phyloP scores from a whole-genome alignment of 2,888 invertebrate species.

The Pterostichus madidus region DNA sequence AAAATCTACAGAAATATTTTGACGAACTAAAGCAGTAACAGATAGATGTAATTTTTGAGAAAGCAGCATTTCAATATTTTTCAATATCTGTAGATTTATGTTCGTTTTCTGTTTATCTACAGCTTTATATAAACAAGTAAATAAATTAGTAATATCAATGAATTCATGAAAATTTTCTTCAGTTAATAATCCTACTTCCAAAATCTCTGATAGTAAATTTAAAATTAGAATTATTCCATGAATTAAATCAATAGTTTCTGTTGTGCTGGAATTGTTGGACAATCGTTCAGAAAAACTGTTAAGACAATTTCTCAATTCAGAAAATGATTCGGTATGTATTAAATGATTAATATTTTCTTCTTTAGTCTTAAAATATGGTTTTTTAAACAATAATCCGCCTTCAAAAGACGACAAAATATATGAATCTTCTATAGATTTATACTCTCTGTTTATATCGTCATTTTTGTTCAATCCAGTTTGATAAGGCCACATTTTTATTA shows the following conservation, averaged over 20 bases:
- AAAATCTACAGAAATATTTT: constrained; percentile 65
- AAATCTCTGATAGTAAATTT: constrained; percentile 68
- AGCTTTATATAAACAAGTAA: constrained; percentile 33
- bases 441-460: constrained; percentile 24
- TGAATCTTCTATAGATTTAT: constrained; percentile 71
- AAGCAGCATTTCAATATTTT: constrained; percentile 67
- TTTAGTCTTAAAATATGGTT: constrained; percentile 26
- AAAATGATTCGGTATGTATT: constrained; percentile 39
- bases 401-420: constrained; percentile 72
- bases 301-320: constrained; percentile 25
- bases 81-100: constrained; percentile 60
- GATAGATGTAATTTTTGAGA: constrained; percentile 59
- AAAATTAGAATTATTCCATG: constrained; percentile 68
- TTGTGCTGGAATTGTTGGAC: neutral
- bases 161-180: constrained; percentile 63
- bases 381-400: constrained; percentile 66
- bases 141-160: constrained; percentile 44
- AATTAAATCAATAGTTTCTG: constrained; percentile 59
- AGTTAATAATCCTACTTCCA: constrained; percentile 67
- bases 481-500: constrained; percentile 73
- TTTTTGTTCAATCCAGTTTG: constrained; percentile 30
- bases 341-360: constrained; percentile 56
- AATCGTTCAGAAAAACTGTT: constrained; percentile 36
- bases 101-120: constrained; percentile 36
- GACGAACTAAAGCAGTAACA: constrained; percentile 64